Conservation (phyloP, 2,113 vertebrate species). For the Hippocampus abdominalis region DNA sequence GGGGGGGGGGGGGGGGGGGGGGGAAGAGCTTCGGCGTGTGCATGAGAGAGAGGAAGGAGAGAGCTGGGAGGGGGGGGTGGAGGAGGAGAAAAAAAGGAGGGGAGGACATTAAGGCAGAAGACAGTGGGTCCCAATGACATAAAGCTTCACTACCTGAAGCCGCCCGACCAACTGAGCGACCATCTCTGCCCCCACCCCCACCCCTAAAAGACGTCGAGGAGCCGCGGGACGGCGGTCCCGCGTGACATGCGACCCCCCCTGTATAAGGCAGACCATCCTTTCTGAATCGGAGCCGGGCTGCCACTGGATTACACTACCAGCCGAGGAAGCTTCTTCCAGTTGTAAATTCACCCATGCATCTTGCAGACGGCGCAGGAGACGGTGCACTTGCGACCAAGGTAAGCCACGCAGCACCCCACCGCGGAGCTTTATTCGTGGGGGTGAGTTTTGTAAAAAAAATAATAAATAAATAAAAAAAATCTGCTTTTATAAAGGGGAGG, state of each 20-base stretch:
- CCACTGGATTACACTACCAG: conserved; percentile 61
- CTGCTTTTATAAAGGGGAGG: background rate
- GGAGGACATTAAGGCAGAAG: conserved; percentile 66
- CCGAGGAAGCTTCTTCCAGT: conserved; percentile 57
- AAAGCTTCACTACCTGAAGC: conserved; percentile 60
- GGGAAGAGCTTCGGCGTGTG: conserved; percentile 40
- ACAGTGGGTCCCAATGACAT: conserved; percentile 67
- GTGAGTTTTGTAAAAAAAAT: too few relatives aligned
- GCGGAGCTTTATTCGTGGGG: conserved; percentile 16
- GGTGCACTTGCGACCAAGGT: conserved; percentile 62
- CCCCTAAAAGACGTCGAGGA: conserved; percentile 47
- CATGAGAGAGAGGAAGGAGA: conserved; percentile 11
- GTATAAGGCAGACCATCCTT: conserved; percentile 39
- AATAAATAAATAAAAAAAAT: too few relatives aligned
- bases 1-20: conserved; percentile 10
- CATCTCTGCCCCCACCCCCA: conserved; percentile 40
- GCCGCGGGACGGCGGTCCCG: conserved; percentile 48
- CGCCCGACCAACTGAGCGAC: conserved; percentile 30
- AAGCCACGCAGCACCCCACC: conserved; percentile 50
- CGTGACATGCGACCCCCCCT: conserved; percentile 45
- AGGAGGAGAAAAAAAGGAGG: conserved; percentile 45
- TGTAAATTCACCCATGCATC: conserved; percentile 65
- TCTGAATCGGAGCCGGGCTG: conserved; percentile 44
- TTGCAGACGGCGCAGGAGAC: conserved; percentile 42
- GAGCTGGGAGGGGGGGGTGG: conserved; percentile 2